Conservation (phyloP, 2,888 invertebrate species). For the Capitulum mitella region DNA sequence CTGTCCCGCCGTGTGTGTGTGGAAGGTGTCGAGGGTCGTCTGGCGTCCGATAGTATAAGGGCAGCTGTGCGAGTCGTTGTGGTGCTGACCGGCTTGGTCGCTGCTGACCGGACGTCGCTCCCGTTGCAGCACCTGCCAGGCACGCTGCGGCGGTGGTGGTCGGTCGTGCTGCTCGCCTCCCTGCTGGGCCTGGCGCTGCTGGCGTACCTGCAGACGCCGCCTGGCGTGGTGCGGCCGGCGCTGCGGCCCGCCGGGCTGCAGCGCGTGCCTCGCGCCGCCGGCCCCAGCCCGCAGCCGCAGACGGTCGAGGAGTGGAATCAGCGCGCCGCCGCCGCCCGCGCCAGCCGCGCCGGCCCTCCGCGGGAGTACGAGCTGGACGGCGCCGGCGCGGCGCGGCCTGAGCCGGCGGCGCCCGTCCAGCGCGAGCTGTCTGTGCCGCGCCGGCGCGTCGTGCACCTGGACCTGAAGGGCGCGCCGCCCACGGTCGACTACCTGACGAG, state of each 20-base stretch:
- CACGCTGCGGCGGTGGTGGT: conserved; percentile 30
- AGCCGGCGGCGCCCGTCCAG: conserved; percentile 9
- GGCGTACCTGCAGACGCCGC: conserved; percentile 1
- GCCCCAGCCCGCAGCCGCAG: background rate
- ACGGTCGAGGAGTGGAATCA: background rate
- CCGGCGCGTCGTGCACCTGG: conserved; percentile 45
- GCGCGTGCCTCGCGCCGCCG: background rate
- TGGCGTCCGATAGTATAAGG: no score
- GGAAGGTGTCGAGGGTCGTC: no score
- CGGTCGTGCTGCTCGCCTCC: conserved; percentile 29
- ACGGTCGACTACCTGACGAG: conserved; percentile 43
- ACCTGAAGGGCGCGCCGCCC: conserved; percentile 52
- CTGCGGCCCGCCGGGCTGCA: background rate
- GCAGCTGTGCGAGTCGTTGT: no score
- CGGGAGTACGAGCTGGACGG: background rate
- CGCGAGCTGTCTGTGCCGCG: conserved; percentile 34
- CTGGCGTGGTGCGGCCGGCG: background rate
- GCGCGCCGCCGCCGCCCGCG: no score
- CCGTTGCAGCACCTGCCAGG: conserved; percentile 31
- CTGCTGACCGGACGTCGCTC: conserved; percentile 29
- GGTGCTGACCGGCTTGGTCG: no score
- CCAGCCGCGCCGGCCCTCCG: background rate
- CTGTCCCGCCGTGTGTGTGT: no score
- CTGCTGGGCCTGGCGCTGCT: conserved; percentile 31
- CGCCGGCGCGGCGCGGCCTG: background rate